These are phyloP conservation scores for Lydus trimaculatus DNA, from an alignment of 2,888 invertebrate genomes.

Conservation along the genomic window DNA sequence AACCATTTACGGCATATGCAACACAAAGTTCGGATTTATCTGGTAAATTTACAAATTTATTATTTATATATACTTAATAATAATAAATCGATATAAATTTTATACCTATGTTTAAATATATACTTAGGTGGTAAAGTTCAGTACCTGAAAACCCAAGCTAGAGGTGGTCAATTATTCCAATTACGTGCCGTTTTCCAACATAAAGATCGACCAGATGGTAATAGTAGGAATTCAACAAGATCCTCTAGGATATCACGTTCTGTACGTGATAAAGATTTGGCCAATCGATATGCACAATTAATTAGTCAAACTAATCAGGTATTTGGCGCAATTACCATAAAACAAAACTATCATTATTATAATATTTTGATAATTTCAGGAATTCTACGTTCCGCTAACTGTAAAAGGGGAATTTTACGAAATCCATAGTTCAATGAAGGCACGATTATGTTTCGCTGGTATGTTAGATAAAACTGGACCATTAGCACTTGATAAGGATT, in stretches of 20 bases:
- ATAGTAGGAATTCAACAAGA: conserved; percentile 48
- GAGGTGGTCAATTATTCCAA: conserved; percentile 76
- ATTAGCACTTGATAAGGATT: conserved; percentile 62
- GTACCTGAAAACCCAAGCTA: conserved; percentile 75
- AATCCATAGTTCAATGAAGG: conserved; percentile 67
- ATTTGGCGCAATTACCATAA: too few relatives aligned
- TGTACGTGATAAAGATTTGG: conserved; percentile 60
- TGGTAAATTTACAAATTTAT: conserved; percentile 40
- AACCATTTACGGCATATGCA: conserved; percentile 68
- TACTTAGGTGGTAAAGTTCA: conserved; percentile 57
- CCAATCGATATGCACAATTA: conserved; percentile 73
- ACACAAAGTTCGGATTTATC: conserved; percentile 53
- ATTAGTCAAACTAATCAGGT: conserved; percentile 78
- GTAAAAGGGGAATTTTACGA: conserved; percentile 79
- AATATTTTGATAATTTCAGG: conserved; percentile 59
- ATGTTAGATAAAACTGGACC: conserved; percentile 62
- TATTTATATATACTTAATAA: neutral
- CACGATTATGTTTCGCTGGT: conserved; percentile 65
- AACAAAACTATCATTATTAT: too few relatives aligned
- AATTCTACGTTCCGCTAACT: conserved; percentile 76
- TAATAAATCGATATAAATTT: neutral
- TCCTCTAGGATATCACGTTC: conserved; percentile 49
- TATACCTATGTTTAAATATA: conserved; percentile 19
- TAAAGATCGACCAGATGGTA: conserved; percentile 61
- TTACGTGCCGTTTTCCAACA: conserved; percentile 80